Conservation (phyloP, 2,113 vertebrate species). For the Gallinago undulata region DNA sequence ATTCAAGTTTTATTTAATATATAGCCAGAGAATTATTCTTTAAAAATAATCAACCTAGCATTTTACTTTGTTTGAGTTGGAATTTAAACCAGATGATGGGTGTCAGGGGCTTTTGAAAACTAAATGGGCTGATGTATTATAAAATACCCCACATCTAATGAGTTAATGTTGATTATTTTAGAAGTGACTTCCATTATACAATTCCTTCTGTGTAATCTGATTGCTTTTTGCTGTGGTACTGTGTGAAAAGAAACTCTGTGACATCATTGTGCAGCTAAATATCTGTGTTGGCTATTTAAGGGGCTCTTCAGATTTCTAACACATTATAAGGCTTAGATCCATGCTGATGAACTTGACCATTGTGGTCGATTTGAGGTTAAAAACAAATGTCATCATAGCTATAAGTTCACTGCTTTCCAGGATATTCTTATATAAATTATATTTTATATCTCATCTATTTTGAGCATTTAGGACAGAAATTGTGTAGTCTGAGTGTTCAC, state of each 20-base stretch:
- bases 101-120: neutral
- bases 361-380: neutral
- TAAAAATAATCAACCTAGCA: neutral
- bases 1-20: slow-evolving; percentile 37
- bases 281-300: neutral
- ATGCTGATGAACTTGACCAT: neutral
- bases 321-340: neutral
- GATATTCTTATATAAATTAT: neutral
- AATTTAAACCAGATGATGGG: slow-evolving; percentile 32
- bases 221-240: neutral
- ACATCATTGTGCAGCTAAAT: neutral
- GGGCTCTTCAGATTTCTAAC: neutral
- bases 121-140: neutral
- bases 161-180: neutral
- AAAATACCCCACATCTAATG: neutral
- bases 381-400: neutral
- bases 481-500: neutral
- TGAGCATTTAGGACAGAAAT: neutral
- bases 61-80: slow-evolving; percentile 17
- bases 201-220: neutral
- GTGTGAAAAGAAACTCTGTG: neutral
- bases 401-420: neutral
- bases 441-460: neutral
- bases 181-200: neutral
- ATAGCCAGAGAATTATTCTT: slow-evolving; percentile 27